Base-by-base conservation (phyloP, 2,888 invertebrate species). In the Branchipolynoe longqiensis region DNA sequence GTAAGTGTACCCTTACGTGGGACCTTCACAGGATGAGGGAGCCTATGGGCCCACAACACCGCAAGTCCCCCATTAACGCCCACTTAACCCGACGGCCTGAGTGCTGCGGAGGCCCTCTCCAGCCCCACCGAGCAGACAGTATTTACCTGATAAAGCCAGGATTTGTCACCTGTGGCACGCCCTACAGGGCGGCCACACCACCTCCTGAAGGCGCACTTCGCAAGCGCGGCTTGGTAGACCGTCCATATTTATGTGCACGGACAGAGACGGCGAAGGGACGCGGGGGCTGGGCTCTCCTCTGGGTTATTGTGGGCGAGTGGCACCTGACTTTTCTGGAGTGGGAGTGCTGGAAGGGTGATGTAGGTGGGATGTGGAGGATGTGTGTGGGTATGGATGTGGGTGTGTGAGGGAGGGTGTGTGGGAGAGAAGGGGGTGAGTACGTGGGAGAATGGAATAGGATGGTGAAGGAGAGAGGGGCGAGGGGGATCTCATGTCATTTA, bases 401-500 rank as follows among this genome's bases (percentile, higher is more conserved):
- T 22, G 25, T 56, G 18, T 56, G n/a, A 56, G 56, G 56, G 56
- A 56, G 18, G 56, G 25, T 56, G n/a, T 56, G 12, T 1, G 18
- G 56, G 56, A 1, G n/a, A 56, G 56, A 14, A 25, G 18, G 56
- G 56, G 3, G n/a, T 8, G 56, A n/a, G 56, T 56, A 2, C 12
- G 18, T 56, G 56, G 3, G 18, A n/a, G 56, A 25, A n/a, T 22
- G 56, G 12, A 48, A 18, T 56, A 2, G 56, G 56, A 31, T 8
- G 18, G 25, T 14, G 62, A 14, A 62, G 62, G 62, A 25, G 31
- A n/a, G 25, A 12, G 62, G 31, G 62, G 62, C 31, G 62, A 62
- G 62, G 31, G 62, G 62, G 25, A 62, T 62, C 31, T 31, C 62
- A 62, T 62, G 62, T 62, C 28, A 62, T 25, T 25, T 62, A 62